These are phyloP conservation scores for Actinostola sp. DNA, from an alignment of 92 coral and sea anemone species.

Conservation along the genomic window DNA sequence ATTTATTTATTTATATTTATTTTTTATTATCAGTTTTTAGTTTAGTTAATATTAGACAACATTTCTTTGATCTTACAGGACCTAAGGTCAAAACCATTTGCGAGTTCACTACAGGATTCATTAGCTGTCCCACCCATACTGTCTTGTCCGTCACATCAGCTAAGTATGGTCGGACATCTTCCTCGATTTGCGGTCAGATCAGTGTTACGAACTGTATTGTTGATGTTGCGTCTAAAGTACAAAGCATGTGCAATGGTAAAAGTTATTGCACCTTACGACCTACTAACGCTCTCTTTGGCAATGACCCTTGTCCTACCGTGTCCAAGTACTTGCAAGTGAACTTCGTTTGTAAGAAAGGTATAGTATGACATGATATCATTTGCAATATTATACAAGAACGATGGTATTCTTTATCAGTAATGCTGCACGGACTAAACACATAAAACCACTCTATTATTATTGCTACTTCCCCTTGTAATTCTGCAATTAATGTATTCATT, in stretches of 20 bases:
- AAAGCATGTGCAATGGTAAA: constrained; percentile 55
- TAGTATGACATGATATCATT: neutral
- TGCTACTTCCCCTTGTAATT: too few relatives aligned
- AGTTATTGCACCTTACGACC: constrained; percentile 66
- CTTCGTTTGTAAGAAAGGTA: constrained; percentile 70
- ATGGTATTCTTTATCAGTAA: neutral
- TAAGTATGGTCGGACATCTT: constrained; percentile 72
- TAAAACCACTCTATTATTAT: too few relatives aligned
- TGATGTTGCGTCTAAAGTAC: constrained; percentile 52
- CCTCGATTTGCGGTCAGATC: constrained; percentile 43
- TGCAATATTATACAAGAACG: neutral
- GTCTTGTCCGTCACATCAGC: constrained; percentile 65
- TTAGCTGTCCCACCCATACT: constrained; percentile 80
- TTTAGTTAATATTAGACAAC: too few relatives aligned
- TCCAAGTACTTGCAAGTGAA: constrained; percentile 74
- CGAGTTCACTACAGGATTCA: constrained; percentile 50
- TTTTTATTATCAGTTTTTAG: too few relatives aligned
- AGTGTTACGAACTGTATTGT: constrained; percentile 64
- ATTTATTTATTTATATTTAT: too few relatives aligned
- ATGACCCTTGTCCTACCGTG: constrained; percentile 67
- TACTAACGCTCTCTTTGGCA: constrained; percentile 40
- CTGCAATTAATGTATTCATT: too few relatives aligned
- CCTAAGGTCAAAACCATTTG: constrained; percentile 65
- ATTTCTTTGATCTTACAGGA: constrained; percentile 20
- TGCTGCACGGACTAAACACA: too few relatives aligned